Evolutionary conservation across 2,888 invertebrate genomes (phyloP).

Genomic region (Lissocephala sabroskyi): DNA sequence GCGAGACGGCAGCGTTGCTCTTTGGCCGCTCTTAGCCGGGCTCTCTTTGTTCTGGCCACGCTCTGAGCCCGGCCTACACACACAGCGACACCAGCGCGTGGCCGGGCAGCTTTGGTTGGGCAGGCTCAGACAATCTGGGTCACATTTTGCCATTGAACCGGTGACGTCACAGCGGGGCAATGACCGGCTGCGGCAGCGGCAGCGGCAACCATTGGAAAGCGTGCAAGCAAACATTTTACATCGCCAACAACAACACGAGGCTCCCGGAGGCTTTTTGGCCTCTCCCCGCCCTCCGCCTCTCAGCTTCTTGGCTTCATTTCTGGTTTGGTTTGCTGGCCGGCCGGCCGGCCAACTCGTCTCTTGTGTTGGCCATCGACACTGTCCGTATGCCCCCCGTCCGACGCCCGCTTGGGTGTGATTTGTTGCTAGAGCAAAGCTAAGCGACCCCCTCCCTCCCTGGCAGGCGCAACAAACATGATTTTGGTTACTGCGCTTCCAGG

Average conservation of each 20-base stretch:
- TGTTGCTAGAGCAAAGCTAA: constrained; percentile 52
- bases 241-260: constrained; percentile 52
- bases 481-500: too few species aligned
- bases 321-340: constrained; percentile 37
- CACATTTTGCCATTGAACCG: constrained; percentile 74
- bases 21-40: neutral
- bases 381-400: constrained; percentile 7
- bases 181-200: constrained; percentile 44
- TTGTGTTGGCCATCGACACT: constrained; percentile 17
- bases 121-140: constrained; percentile 73
- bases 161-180: constrained; percentile 72
- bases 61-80: neutral
- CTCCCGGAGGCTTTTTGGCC: too few species aligned
- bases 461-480: constrained; percentile 66
- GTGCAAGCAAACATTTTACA: constrained; percentile 56
- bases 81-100: constrained; percentile 20
- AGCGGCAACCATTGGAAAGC: constrained; percentile 55
- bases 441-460: constrained; percentile 27
- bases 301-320: constrained; percentile 54
- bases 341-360: too few species aligned
- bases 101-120: constrained; percentile 57
- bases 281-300: too few species aligned
- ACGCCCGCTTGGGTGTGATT: constrained; percentile 51
- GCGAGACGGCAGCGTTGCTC: constrained; percentile 3
- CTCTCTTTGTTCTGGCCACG: constrained; percentile 44